Conservation (phyloP, 2,888 invertebrate genomes). For the Poecilobothrus nobilitatus region DNA sequence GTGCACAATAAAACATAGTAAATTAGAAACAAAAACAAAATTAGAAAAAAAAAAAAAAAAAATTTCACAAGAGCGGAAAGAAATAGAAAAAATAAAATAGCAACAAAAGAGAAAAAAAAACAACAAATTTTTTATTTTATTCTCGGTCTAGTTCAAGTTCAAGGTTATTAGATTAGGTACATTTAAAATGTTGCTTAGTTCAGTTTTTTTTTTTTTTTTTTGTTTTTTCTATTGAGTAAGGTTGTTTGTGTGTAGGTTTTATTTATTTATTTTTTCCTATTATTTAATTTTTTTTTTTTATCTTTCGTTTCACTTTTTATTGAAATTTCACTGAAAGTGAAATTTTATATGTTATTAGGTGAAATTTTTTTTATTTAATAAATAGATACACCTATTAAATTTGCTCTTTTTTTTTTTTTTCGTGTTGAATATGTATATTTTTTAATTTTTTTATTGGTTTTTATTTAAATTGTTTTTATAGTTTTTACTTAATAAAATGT, state of each 20-base stretch:
- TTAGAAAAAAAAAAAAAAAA: neutral
- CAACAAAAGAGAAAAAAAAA: neutral
- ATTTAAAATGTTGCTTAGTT: neutral
- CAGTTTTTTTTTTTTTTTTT: neutral
- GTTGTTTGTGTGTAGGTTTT: neutral
- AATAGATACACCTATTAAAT: too few species aligned
- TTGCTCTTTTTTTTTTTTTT: too few species aligned
- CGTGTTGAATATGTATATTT: too few species aligned
- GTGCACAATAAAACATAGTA: too few species aligned
- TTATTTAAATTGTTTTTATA: too few species aligned
- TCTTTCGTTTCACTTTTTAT: neutral
- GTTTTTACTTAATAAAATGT: too few species aligned
- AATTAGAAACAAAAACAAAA: neutral
- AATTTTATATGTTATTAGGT: too few species aligned
- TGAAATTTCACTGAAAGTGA: neutral
- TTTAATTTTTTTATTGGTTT: too few species aligned
- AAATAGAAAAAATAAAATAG: neutral
- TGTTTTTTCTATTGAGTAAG: conserved; percentile 8
- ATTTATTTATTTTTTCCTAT: conserved; percentile 13
- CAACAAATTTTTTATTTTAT: conserved; percentile 26
- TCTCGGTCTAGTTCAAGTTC: conserved; percentile 7
- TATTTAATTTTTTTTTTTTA: conserved; percentile 17
- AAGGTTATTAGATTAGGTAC: neutral
- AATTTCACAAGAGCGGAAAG: neutral
- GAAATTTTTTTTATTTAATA: too few species aligned